phyloP scores from a whole-genome alignment of 2,797 vertebrate species.

The Paguma larvata region DNA sequence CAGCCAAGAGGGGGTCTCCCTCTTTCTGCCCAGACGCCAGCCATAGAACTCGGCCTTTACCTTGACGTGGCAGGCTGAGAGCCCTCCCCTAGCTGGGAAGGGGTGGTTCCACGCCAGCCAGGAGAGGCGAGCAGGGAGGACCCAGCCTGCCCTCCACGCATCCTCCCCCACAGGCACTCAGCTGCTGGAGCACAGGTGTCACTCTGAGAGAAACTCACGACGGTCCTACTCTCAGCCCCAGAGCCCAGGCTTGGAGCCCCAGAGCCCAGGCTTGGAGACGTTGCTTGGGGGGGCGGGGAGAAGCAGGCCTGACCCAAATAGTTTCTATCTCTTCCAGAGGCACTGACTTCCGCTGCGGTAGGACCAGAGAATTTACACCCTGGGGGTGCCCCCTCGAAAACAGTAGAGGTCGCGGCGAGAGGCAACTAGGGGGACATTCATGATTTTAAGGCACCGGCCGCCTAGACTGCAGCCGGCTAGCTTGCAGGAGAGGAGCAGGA shows the following conservation, averaged over 20 bases:
- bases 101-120: fast-evolving
- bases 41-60: fast-evolving
- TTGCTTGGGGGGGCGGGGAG: fast-evolving
- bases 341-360: background rate
- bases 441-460: background rate
- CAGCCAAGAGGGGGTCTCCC: too few relatives aligned
- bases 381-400: background rate
- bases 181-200: background rate
- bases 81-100: too few relatives aligned
- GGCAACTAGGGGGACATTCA: background rate
- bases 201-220: background rate
- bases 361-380: background rate
- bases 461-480: too few relatives aligned
- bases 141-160: background rate
- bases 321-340: background rate
- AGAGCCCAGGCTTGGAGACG: background rate
- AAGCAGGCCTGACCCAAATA: background rate
- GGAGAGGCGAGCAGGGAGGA: background rate
- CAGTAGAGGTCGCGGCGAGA: background rate
- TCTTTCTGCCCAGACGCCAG: too few relatives aligned
- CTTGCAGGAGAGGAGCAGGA: background rate
- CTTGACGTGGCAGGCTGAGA: fast-evolving
- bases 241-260: background rate
- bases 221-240: too few relatives aligned
- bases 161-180: background rate